Base-by-base conservation (phyloP, 2,888 invertebrate species). In the Elysia crispata region DNA sequence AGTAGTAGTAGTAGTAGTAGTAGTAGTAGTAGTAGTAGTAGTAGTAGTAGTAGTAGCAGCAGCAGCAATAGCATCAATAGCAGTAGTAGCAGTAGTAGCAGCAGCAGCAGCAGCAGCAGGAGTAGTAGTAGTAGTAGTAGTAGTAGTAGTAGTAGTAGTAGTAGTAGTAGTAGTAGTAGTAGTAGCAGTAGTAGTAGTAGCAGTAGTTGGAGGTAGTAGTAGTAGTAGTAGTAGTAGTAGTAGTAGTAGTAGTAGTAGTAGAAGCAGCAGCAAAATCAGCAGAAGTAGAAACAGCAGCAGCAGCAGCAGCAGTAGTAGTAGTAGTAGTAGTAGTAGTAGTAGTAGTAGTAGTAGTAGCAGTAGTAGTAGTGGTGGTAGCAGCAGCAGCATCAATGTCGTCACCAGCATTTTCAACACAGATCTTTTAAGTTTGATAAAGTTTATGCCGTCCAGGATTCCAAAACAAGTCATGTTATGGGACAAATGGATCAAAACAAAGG, bases 11-110 rank as follows among this genome's bases (percentile, higher is more conserved):
- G 54, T 78, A 57, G 33, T 50, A 75, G 6, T 28, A 73, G 49
- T 5, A 60, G 49, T 28, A 57, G 70, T 74, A 78, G 31, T 74
- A 74, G 62, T 62, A 20, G 20, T 62, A 50, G 33, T 28, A 81
- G 72, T 75, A 74, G 79, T 66, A 81, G 50, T 80, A 81, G 64
- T 66, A 74, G 66, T 75, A 66, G 66, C 28, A 80, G 66, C 74
- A 64, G 80, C 79, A 54, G 20, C n/a, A n/a, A n/a, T n/a, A n/a
- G n/a, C n/a, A n/a, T n/a, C n/a, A n/a, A n/a, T n/a, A n/a, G n/a
- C n/a, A n/a, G n/a, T n/a, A n/a, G n/a, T n/a, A n/a, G n/a, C n/a
- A n/a, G n/a, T n/a, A n/a, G n/a, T n/a, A n/a, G n/a, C n/a, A n/a
- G n/a, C n/a, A n/a, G n/a, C n/a, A n/a, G n/a, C n/a, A n/a, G n/a